Evolutionary conservation across 1,140 invertebrate species (phyloP), one percentile per base, ranked within the genome.

Genomic region (Periplaneta americana): DNA sequence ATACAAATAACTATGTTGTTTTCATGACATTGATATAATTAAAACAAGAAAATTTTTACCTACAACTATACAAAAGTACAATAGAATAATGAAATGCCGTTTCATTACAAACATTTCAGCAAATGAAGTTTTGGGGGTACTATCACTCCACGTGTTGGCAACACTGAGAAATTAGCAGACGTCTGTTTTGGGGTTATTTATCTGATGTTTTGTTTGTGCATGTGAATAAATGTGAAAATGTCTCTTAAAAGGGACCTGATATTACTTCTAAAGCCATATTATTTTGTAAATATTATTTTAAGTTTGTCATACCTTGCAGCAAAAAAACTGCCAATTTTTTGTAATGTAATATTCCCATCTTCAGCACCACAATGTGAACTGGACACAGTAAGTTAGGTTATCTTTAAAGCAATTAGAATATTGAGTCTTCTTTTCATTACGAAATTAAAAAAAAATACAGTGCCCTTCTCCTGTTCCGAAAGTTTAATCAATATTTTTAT

Each of bases 251-350:
- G 92, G 82, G 95, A 97, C 87, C 85, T 97, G 32, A 87, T 89
- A 77, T 88, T 93, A 83, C 88, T 98, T 82, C 85, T 95, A 34
- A 95, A 95, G 86, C 96, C 96, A 0, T 97, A 98, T 90, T 98
- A 97, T 87, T 91, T 96, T 87, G 88, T 96, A 18, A 98, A 98
- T 87, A 93, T 97, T 85, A 76, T 97, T n/a, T 87, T 98, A 32
- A 95, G 95, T 86, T 80, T 96, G 18, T 96, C 96, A 0, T 98
- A 96, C 85, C 88, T 98, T 10, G 84, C 93, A 10, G 90, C 93
- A 9, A 98, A 97, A 87, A 91, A 93, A 83, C 89, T 93, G 5
- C 90, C 91, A 34, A 86, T 92, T 31, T 86, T 96, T 83, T 98
- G 96, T 86, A 87, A 90, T 75, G 91, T 93, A 84, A 85, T 96